Evolutionary conservation across 2,888 invertebrate genomes (phyloP).

Genomic region (Dascillus cervinus): DNA sequence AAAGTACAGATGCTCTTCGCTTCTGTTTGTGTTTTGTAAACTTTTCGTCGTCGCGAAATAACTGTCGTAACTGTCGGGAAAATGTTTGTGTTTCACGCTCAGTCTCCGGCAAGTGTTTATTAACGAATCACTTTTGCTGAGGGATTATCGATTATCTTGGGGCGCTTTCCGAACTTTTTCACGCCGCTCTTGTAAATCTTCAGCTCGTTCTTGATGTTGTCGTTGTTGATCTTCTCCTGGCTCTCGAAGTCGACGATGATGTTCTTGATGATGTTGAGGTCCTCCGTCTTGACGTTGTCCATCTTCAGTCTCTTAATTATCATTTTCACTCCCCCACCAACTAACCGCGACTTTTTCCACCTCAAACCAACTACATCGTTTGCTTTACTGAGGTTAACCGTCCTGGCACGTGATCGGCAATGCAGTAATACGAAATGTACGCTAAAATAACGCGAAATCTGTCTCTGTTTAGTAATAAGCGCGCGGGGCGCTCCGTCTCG

Average conservation of each 20-base stretch:
- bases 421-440: conserved; percentile 9
- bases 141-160: not conserved
- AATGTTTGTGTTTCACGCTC: conserved; percentile 5
- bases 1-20: conserved; percentile 32
- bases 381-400: too few species aligned
- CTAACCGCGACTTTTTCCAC: too few species aligned
- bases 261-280: conserved; percentile 36
- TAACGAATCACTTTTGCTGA: conserved; percentile 18
- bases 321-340: conserved; percentile 9
- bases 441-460: conserved; percentile 5
- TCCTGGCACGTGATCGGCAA: too few species aligned
- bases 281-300: conserved; percentile 29
- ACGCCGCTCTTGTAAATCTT: not conserved
- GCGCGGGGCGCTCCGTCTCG: too few species aligned
- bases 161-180: conserved; percentile 14
- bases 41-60: too few species aligned
- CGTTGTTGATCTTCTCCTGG: conserved; percentile 8
- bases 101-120: conserved; percentile 7
- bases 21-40: conserved; percentile 20
- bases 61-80: conserved; percentile 22
- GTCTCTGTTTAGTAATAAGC: too few species aligned
- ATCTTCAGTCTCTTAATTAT: conserved; percentile 6
- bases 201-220: conserved; percentile 10
- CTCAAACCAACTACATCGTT: too few species aligned
- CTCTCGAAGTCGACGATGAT: conserved; percentile 37